Evolutionary conservation across 2,113 vertebrate genomes (phyloP), one percentile per base, ranked within the genome.

Genomic region (Hiodon tergisus): DNA sequence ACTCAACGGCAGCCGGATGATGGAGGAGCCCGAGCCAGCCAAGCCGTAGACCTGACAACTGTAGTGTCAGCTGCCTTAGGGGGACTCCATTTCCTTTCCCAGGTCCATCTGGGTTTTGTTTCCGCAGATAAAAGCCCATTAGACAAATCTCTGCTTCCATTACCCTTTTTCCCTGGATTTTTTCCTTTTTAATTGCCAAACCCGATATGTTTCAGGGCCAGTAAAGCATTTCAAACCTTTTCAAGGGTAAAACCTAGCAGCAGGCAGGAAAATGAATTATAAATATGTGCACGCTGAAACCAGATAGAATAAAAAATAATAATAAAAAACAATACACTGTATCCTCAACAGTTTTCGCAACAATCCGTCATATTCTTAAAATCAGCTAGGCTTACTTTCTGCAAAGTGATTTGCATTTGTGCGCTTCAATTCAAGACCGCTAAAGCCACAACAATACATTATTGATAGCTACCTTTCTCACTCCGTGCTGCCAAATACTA

Each of bases 81-180:
- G 84, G 79, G 72, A 68, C 78, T 69, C 57, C 63, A 60, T 67
- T 75, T 81, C 79, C 72, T 79, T 77, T 79, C 81, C 76, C 74
- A 80, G 85, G 83, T 81, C 83, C 84, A 85, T 85, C 87, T 91
- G 88, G 88, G 85, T 91, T 90, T 87, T 86, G 90, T 91, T 91
- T 90, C 89, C 88, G 87, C 84, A 88, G 91, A 92, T 92, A 92
- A 92, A 91, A 92, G 90, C 88, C 89, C 87, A 89, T 92, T 92
- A 92, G 87, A 88, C 88, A 86, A 88, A 87, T 90, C 82, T 86
- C 84, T 78, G 82, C 71, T 77, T 87, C 85, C 87, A 86, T 88
- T 88, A 87, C 86, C 85, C 84, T 86, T 67, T 59, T 89, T 85
- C 82, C 85, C 83, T 78, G 77, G 81, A 84, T 86, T 84, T 83